Evolutionary conservation across 1,140 invertebrate species (phyloP).

Genomic region (Latrodectus geometricus): DNA sequence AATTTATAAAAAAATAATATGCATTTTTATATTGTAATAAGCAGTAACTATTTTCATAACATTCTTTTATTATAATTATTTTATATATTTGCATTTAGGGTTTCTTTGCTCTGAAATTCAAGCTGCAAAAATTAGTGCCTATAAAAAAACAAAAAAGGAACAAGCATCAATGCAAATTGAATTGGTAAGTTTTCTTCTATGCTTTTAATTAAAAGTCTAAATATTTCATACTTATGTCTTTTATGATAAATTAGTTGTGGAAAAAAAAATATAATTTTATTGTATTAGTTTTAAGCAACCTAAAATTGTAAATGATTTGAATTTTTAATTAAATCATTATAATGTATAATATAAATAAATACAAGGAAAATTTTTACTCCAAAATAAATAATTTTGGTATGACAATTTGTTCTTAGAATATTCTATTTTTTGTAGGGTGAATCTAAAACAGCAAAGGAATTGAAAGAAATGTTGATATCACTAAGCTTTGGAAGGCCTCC

Average conservation of each 20-base stretch:
- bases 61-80: background rate
- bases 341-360: background rate
- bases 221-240: background rate
- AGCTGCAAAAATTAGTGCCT: constrained; percentile 80
- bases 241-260: background rate
- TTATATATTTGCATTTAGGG: constrained; percentile 68
- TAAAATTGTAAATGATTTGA: background rate
- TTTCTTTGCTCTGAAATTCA: constrained; percentile 85
- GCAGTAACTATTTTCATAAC: no score
- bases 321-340: background rate
- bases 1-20: no score
- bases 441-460: constrained; percentile 80
- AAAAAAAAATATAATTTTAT: background rate
- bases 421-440: constrained; percentile 76
- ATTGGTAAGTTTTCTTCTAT: constrained; percentile 66
- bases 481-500: constrained; percentile 88
- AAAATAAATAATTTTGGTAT: background rate
- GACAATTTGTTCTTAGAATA: background rate
- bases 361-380: background rate
- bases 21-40: no score
- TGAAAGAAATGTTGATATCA: constrained; percentile 81
- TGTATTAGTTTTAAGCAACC: background rate
- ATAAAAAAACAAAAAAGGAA: constrained; percentile 74
- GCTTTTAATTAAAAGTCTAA: constrained; percentile 2
- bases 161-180: constrained; percentile 69